Evolutionary conservation across 2,113 vertebrate species (phyloP).

Genomic region (Silurus asotus): DNA sequence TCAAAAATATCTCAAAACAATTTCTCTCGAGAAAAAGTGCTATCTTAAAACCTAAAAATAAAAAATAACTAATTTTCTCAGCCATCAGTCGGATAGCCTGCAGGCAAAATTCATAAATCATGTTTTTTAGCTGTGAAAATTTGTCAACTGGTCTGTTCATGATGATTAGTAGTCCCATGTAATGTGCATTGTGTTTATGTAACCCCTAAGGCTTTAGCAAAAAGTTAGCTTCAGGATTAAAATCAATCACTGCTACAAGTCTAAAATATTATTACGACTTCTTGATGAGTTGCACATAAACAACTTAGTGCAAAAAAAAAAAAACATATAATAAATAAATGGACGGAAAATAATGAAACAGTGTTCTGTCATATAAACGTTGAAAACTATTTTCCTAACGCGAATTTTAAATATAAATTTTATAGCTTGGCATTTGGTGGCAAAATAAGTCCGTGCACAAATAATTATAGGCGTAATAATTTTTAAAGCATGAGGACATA

Average conservation of each 20-base stretch:
- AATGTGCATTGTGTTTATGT: constrained; percentile 8
- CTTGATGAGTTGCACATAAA: background rate
- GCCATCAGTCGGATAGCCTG: background rate
- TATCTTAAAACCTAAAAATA: background rate
- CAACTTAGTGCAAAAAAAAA: background rate
- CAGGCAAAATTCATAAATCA: constrained; percentile 4
- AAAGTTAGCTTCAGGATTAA: background rate
- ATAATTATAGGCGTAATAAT: no score
- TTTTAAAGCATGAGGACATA: background rate
- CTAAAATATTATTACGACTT: background rate
- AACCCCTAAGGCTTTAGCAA: background rate
- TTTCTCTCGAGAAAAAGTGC: background rate
- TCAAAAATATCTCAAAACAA: no score
- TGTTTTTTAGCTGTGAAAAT: background rate
- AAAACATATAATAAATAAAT: background rate
- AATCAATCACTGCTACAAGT: constrained; percentile 2
- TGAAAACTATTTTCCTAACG: background rate
- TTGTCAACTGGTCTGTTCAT: background rate
- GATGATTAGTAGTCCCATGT: constrained; percentile 9
- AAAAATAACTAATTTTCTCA: background rate
- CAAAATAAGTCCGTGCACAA: no score
- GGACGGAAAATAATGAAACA: background rate
- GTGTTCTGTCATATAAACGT: background rate
- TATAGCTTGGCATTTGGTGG: background rate
- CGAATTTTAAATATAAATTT: background rate